A percentile compares a stretch with the other conserved stretches of the same genome.
These are phyloP conservation scores for Pseudorhombus dupliciocellatus DNA, from an alignment of 2,113 vertebrate genomes.

Conservation along the genomic window DNA sequence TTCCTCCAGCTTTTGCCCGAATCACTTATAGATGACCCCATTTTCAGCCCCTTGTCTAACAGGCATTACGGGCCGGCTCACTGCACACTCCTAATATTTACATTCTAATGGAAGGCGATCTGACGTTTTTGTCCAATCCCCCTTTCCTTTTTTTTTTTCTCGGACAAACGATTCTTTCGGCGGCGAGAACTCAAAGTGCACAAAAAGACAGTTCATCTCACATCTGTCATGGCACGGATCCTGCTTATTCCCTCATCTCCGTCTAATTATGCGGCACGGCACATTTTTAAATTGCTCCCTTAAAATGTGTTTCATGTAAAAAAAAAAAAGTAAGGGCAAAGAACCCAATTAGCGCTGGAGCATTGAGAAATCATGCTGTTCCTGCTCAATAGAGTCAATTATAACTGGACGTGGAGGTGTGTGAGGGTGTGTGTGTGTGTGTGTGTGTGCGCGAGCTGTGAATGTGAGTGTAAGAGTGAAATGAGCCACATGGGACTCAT, in stretches of 20 bases:
- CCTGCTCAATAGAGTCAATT: slow-evolving; percentile 75
- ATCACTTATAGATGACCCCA: slow-evolving; percentile 59
- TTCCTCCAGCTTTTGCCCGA: slow-evolving; percentile 20
- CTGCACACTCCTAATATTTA: slow-evolving; percentile 49
- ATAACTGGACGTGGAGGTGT: slow-evolving; percentile 50
- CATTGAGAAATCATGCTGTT: slow-evolving; percentile 70
- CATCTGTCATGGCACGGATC: slow-evolving; percentile 52
- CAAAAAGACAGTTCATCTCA: slow-evolving; percentile 43
- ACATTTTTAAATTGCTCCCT: slow-evolving; percentile 70
- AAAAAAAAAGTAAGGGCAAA: slow-evolving; percentile 70
- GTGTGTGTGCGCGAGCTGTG: slow-evolving; percentile 28
- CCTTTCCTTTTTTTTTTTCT: slow-evolving; percentile 1
- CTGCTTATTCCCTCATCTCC: slow-evolving; percentile 60
- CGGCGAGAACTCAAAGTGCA: slow-evolving; percentile 8
- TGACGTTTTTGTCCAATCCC: slow-evolving; percentile 15
- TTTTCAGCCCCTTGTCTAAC: slow-evolving; percentile 42
- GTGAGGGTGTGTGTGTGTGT: slow-evolving; percentile 33
- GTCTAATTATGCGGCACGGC: slow-evolving; percentile 67
- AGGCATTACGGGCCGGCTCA: slow-evolving; percentile 5
- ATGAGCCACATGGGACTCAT: slow-evolving; percentile 67
- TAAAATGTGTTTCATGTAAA: slow-evolving; percentile 76
- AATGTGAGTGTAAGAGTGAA: slow-evolving; percentile 18
- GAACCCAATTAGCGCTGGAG: slow-evolving; percentile 76
- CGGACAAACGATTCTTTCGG: slow-evolving; percentile 15
- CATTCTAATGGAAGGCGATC: slow-evolving; percentile 32